Evolutionary conservation across 1,140 invertebrate genomes (phyloP), one percentile per base, ranked within the genome.

Genomic region (Drosophila melanica): DNA sequence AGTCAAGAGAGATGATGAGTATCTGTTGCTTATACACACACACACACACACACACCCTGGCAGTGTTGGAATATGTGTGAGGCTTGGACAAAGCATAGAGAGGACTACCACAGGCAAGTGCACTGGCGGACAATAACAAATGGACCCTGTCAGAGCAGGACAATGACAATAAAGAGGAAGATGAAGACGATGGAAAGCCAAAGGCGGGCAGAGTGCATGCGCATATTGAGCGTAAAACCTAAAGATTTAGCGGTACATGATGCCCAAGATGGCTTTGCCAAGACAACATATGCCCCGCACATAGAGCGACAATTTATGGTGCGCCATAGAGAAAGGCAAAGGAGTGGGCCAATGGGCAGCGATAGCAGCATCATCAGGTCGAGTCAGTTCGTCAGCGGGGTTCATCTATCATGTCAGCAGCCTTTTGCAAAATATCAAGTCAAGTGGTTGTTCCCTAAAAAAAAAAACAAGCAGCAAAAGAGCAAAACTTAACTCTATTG

Each of bases 161-260:
- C 81, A 85, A 76, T 80, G 72, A 72, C 54, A 54, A 50, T 63
- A 67, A 51, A 44, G 48, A 14, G 47, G 33, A 48, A 42, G 12
- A 23, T 33, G n/a, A 10, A 14, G 10, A 11, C n/a, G 42, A 8
- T 14, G 23, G 3, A 10, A 7, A 30, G 41, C 1, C 3, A 18
- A 35, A 16, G n/a, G 8, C 10, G n/a, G 14, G 5, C 20, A 18
- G 18, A 2, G 35, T 33, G 9, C 33, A 51, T 39, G 10, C 64
- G 65, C 79, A 87, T 82, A 87, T 87, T 87, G 82, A 87, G 82
- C 82, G 76, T 87, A 89, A 86, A 87, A 82, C 79, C 79, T 51
- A 72, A 79, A 82, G 84, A 87, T 87, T 87, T 87, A 87, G 81
- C 86, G 84, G 68, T 82, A 87, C 84, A 87, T 79, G 84, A 59